These are phyloP conservation scores for Caenorhabditis latens DNA, from an alignment of 1,140 invertebrate species.

Conservation along the genomic window DNA sequence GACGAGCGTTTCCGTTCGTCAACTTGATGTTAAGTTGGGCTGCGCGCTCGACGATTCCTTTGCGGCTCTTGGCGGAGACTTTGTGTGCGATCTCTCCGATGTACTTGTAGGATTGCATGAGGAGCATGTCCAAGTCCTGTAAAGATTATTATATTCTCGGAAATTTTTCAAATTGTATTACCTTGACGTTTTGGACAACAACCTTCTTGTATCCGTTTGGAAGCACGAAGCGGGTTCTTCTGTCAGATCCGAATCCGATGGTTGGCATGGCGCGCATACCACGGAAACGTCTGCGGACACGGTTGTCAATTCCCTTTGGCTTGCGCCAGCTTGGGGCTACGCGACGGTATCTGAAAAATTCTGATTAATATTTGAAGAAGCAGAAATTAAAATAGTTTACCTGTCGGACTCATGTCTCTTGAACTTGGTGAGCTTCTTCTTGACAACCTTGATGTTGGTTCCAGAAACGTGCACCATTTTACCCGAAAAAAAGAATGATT, in stretches of 20 bases:
- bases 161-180: conserved; percentile 78
- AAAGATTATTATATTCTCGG: conserved; percentile 67
- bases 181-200: conserved; percentile 87
- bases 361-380: background rate
- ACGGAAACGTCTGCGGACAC: conserved; percentile 97
- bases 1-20: conserved; percentile 93
- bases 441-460: conserved; percentile 66
- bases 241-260: conserved; percentile 97
- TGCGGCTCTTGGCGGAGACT: conserved; percentile 95
- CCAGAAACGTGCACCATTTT: conserved; percentile 67
- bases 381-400: background rate
- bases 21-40: conserved; percentile 89
- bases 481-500: conserved; percentile 57
- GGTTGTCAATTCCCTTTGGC: conserved; percentile 99
- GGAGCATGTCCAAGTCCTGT: conserved; percentile 95
- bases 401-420: conserved; percentile 68
- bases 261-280: conserved; percentile 98
- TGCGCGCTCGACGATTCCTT: conserved; percentile 93
- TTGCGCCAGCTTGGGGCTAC: conserved; percentile 87
- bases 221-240: conserved; percentile 89
- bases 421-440: conserved; percentile 68
- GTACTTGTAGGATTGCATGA: conserved; percentile 98
- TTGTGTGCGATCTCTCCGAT: conserved; percentile 97
- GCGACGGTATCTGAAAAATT: conserved; percentile 68
- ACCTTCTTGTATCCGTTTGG: conserved; percentile 98